Evolutionary conservation across 1,140 invertebrate species (phyloP).

Genomic region (Zaprionus kolodkinae): DNA sequence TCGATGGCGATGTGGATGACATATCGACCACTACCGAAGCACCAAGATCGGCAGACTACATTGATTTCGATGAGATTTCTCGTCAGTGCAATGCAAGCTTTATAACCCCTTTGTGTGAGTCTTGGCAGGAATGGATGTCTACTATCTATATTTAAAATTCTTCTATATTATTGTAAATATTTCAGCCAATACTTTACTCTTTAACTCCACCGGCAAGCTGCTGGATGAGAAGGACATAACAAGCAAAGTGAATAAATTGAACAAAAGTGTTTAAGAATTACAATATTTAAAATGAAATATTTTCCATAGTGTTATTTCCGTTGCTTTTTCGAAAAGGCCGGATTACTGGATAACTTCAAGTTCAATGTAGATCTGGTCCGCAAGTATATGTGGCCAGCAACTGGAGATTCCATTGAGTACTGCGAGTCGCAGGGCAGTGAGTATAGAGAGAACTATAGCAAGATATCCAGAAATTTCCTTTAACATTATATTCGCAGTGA

Average conservation of each 20-base stretch:
- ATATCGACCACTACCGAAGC: conserved; percentile 61
- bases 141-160: background rate
- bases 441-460: conserved; percentile 10
- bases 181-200: conserved; percentile 63
- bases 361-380: conserved; percentile 62
- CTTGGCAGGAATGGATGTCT: background rate
- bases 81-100: conserved; percentile 73
- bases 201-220: conserved; percentile 68
- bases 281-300: background rate
- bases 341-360: conserved; percentile 71
- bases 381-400: conserved; percentile 76
- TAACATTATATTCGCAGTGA: conserved; percentile 34
- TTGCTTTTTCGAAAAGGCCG: conserved; percentile 77
- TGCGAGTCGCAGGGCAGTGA: conserved; percentile 69
- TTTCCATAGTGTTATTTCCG: conserved; percentile 71
- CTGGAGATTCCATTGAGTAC: conserved; percentile 70
- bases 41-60: conserved; percentile 38
- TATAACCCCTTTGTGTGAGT: conserved; percentile 70
- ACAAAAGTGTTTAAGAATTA: background rate
- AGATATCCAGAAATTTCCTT: background rate
- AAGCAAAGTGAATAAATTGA: conserved; percentile 61
- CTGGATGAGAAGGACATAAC: conserved; percentile 72
- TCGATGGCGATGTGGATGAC: conserved; percentile 70
- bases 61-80: conserved; percentile 66
- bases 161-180: background rate